Evolutionary conservation across 2,797 vertebrate genomes (phyloP).

Genomic region (Phoebastria nigripes): DNA sequence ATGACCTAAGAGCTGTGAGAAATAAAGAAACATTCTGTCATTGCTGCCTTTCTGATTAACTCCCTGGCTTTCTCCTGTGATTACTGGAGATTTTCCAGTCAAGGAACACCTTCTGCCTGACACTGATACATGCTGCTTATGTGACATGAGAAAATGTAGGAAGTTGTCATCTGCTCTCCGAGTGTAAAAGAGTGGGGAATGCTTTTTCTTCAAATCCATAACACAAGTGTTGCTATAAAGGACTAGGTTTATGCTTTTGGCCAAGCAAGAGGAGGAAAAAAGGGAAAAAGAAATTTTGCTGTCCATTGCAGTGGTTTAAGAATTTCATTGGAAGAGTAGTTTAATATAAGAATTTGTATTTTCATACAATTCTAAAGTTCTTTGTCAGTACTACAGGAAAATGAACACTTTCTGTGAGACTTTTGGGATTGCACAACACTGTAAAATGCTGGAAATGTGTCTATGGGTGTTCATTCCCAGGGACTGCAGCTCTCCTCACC

Average conservation of each 20-base stretch:
- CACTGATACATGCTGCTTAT: constrained; percentile 10
- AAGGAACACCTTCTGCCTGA: constrained; percentile 35
- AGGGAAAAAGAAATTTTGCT: neutral
- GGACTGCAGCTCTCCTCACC: neutral
- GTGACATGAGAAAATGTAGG: constrained; percentile 25
- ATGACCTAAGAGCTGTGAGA: constrained; percentile 35
- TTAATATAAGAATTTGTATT: neutral
- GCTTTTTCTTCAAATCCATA: neutral
- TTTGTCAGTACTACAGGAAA: neutral
- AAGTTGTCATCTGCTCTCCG: neutral
- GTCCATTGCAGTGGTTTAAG: neutral
- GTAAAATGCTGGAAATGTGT: neutral
- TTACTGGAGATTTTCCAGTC: constrained; percentile 55
- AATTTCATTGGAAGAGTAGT: neutral
- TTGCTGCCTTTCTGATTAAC: constrained; percentile 50
- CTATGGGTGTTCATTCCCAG: neutral
- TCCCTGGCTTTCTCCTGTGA: constrained; percentile 35
- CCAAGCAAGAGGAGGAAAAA: neutral
- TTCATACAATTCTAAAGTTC: neutral
- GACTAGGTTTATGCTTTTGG: neutral
- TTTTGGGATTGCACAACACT: neutral
- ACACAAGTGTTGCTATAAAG: neutral
- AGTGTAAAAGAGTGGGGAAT: neutral
- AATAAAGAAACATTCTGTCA: constrained; percentile 35
- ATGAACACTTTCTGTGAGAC: neutral